Base-by-base conservation (phyloP, 2,888 invertebrate species). In the Scaptomyza flava region DNA sequence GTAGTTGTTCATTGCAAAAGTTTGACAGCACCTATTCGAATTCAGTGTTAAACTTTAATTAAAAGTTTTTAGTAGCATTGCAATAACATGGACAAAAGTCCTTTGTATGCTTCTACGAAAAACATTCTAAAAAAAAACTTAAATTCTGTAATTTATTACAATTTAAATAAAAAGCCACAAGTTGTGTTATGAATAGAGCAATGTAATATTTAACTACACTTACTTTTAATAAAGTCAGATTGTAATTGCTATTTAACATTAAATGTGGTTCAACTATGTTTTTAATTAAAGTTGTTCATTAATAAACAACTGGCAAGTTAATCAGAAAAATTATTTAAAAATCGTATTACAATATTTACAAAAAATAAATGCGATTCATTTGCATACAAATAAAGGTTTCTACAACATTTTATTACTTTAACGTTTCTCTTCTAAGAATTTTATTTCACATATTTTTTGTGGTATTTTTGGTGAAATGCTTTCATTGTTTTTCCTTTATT, bases 381-480 rank as follows among this genome's bases (percentile, higher is more conserved):
- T 17, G 17, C 1, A 17, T 17, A 17, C 17, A 17, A 1, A 17
- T 17, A 17, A 1, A 17, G 17, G 1, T 17, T 17, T 17, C 9
- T 54, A 8, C n/a, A 20, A 9, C 12, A 23, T 8, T 60, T 43
- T 42, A n/a, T n/a, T 14, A 43, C 27, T 57, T 45, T 31, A 41
- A 45, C 20, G 6, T 33, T 53, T 9, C 9, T 8, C 17, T 41
- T 17, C 9, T 9, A 17, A 41, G 17, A 38, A 9, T 54, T 17
- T 48, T 56, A 11, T 11, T 12, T 12, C 8, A 14, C 11, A 11
- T 12, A 33, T 53, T 30, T 48, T 48, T 2, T 23, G 42, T 41
- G 12, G 4, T 12, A 79, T 77, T 70, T 71, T 72, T 78, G 67
- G 59, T 68, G 67, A 66, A 81, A 69, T 68, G 50, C 36, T 61